phyloP scores from a whole-genome alignment of 2,888 invertebrate genomes.

The Julus scanicus region DNA sequence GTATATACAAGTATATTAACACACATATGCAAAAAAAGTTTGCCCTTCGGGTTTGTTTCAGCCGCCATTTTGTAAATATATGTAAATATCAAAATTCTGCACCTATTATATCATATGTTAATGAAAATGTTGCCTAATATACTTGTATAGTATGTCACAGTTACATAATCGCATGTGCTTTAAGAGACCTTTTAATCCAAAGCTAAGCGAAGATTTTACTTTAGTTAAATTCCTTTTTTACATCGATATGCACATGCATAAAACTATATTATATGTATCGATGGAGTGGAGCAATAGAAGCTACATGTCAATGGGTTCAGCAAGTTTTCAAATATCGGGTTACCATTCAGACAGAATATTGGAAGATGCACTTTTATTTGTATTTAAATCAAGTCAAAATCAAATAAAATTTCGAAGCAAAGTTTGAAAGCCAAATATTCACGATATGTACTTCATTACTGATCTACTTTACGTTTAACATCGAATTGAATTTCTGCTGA shows the following conservation, averaged over 20 bases:
- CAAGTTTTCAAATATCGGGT: conserved; percentile 1
- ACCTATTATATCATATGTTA: too few species aligned
- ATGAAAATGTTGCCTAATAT: background rate
- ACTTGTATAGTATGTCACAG: background rate
- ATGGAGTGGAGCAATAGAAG: background rate
- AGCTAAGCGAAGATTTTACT: background rate
- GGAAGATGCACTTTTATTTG: conserved; percentile 34
- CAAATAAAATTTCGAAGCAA: conserved; percentile 9
- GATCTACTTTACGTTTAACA: conserved; percentile 39
- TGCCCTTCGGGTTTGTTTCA: too few species aligned
- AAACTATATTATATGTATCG: background rate
- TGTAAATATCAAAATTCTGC: too few species aligned
- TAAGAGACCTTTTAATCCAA: background rate
- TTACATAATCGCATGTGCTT: background rate
- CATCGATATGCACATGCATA: background rate
- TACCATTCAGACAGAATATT: background rate
- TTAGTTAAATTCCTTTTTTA: background rate
- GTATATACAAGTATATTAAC: too few species aligned
- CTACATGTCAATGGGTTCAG: background rate
- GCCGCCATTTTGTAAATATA: too few species aligned
- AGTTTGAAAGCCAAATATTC: conserved; percentile 4
- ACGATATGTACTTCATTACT: conserved; percentile 14
- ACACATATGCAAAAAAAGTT: too few species aligned
- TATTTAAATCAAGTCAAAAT: background rate
- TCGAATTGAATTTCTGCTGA: background rate